These are phyloP conservation scores for Melanerpes formicivorus DNA, from an alignment of 2,113 vertebrate species.

Conservation along the genomic window DNA sequence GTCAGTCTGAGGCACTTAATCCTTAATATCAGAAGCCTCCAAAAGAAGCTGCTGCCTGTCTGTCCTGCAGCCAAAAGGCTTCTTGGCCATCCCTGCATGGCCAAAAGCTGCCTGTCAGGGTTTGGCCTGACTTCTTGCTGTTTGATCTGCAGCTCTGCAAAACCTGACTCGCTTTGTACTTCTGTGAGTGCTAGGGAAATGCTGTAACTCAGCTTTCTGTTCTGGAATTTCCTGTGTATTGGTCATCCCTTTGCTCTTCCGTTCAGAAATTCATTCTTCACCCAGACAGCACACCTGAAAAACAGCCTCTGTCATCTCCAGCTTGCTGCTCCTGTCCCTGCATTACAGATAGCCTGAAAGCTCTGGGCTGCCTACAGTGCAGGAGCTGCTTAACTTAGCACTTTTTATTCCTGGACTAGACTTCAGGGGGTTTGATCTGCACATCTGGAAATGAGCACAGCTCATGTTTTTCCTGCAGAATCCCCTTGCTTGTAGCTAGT, in stretches of 20 bases:
- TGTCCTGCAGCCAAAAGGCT: not conserved
- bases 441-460: slow-evolving; percentile 41
- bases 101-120: slow-evolving; percentile 38
- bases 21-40: not conserved
- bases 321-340: not conserved
- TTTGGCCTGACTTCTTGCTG: slow-evolving; percentile 30
- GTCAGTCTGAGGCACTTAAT: slow-evolving; percentile 7
- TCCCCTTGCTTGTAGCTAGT: not conserved
- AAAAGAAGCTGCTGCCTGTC: slow-evolving; percentile 38
- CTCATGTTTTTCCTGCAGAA: not conserved
- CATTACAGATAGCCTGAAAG: not conserved
- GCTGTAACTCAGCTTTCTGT: slow-evolving; percentile 43
- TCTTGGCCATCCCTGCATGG: not conserved
- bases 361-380: not conserved
- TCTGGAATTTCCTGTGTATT: slow-evolving; percentile 64
- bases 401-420: not conserved
- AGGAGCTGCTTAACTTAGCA: not conserved
- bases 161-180: slow-evolving; percentile 42
- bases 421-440: slow-evolving; percentile 2
- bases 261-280: slow-evolving; percentile 34
- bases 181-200: slow-evolving; percentile 13
- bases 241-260: slow-evolving; percentile 47
- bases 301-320: not conserved
- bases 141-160: slow-evolving; percentile 63
- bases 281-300: slow-evolving; percentile 35